Evolutionary conservation across 1,140 invertebrate species (phyloP), one percentile per base, ranked within the genome.

Genomic region (Battus philenor): DNA sequence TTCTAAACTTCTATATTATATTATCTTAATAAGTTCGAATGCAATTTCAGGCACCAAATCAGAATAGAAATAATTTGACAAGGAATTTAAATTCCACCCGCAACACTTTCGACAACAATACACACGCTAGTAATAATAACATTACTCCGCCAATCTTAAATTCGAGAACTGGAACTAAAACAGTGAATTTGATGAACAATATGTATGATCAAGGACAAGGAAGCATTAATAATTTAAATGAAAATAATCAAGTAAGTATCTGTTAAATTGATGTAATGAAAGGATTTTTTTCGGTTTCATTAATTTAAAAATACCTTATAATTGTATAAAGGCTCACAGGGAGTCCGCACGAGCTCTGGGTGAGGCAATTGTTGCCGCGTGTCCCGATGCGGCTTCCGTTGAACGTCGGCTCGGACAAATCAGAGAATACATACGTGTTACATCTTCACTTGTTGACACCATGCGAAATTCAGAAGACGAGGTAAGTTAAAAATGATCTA

Each of bases 381-480:
- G 83, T 33, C 87, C 87, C 3, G 87, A 90, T 44, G 81, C 88
- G 13, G 85, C 81, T 2, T 85, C 80, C 0, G 89, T 90, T 1
- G 88, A 90, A 50, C 82, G 82, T 11, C 77, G 89, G 2, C 75
- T 91, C 9, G 89, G 89, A 48, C 89, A 90, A 64, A 90, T 91
- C 33, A 73, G 88, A 27, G 90, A 90, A 46, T 90, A 90, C 55
- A 90, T 91, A 44, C 79, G 87, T 65, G 87, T 89, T 6, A 91
- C 89, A 7, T 87, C 88, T 7, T 86, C 86, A 1, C 87, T 90
- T 57, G 89, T 91, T 60, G 89, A 90, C 36, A 88, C 88, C 6
- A 86, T 91, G 70, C 81, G 86, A 46, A 87, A 87, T 57, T 90
- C 88, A 1, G 87, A 86, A 51, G 89, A 90, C 77, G 88, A 89